Evolutionary conservation across 2,113 vertebrate genomes (phyloP), one percentile per base, ranked within the genome.

Genomic region (Thryonomys swinderianus): DNA sequence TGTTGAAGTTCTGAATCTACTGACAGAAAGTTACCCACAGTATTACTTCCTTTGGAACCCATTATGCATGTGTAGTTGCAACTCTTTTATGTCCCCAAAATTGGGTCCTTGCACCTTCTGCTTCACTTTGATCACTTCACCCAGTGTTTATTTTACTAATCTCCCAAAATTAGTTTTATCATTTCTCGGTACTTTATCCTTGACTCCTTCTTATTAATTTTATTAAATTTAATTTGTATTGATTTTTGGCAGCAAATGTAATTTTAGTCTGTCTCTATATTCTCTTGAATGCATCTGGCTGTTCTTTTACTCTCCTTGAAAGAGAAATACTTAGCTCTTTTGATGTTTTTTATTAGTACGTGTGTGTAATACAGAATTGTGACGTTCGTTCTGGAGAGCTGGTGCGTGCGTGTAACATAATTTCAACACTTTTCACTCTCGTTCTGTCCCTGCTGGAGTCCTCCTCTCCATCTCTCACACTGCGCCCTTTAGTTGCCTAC

Each of bases 251-350:
- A 84, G 45, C 37, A 48, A 80, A 67, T 21, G 1, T 55, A 87
- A 96, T 69, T 66, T 67, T 42, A 37, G 18, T 17, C 23, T 82
- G 91, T 91, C 48, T 64, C 37, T 91, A 79, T 27, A 53, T 80
- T 95, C 40, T 90, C 59, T 40, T 64, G 30, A n/a, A 12, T 74
- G 66, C 84, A 53, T 80, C 85, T 17, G 67, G 32, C 25, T 82
- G 3, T 37, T 71, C 12, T 81, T 92, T 48, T 66, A 78, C 18
- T 40, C 40, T 86, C 6, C 8, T 64, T 27, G 40, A 42, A 78
- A 84, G 55, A 42, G 42, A 66, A 57, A 59, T 66, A 93, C 5
- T 73, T 73, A 79, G 4, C 20, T 88, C 34, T 53, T 73, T 48
- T 5, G 30, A 30, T 30, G 7, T 32, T 76, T n/a, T 76, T 76